Conservation (phyloP, 1,140 invertebrate genomes). For the Trichogramma pretiosum region DNA sequence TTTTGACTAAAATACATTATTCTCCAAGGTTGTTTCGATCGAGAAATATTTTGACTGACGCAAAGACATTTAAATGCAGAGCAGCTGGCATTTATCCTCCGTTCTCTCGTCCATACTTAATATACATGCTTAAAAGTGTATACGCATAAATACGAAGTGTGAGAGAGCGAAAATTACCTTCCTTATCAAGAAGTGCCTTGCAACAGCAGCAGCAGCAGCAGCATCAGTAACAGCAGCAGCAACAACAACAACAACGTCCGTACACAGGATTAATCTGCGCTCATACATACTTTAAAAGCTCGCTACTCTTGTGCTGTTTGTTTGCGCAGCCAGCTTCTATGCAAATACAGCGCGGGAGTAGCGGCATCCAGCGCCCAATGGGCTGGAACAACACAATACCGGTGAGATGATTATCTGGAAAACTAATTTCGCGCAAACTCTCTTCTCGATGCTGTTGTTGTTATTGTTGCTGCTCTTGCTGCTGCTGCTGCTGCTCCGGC, state of each 20-base stretch:
- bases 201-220: no score
- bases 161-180: constrained; percentile 36
- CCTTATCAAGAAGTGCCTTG: constrained; percentile 35
- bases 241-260: no score
- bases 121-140: no score
- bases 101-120: no score
- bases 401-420: constrained; percentile 47
- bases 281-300: constrained; percentile 35
- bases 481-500: constrained; percentile 15
- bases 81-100: no score
- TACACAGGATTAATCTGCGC: constrained; percentile 39
- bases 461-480: constrained; percentile 18
- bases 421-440: constrained; percentile 45
- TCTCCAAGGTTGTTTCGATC: no score
- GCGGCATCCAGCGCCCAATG: constrained; percentile 17
- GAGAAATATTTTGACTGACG: no score
- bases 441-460: constrained; percentile 21
- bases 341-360: constrained; percentile 21
- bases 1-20: no score
- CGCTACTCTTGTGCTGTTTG: no score
- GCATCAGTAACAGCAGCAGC: no score
- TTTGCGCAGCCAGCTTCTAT: constrained; percentile 20
- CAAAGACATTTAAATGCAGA: no score
- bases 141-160: no score
- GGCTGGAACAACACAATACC: constrained; percentile 38